These are phyloP conservation scores for Atrichornis clamosus DNA, from an alignment of 2,113 vertebrate genomes.

Conservation along the genomic window DNA sequence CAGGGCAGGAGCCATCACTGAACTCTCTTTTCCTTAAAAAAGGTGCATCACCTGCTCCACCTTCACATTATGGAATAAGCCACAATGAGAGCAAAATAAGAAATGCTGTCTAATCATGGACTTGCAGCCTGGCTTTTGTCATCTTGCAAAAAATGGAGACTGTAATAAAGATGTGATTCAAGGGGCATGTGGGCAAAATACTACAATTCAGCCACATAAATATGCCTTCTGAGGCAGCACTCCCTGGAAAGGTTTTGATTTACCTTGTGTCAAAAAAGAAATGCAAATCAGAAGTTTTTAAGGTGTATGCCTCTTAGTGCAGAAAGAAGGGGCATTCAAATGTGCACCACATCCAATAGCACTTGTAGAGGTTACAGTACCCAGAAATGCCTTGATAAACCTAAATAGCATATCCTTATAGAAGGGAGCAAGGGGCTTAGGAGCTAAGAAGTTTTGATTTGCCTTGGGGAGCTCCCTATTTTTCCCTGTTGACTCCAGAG, in stretches of 20 bases:
- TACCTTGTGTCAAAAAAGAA: neutral
- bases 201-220: neutral
- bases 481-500: neutral
- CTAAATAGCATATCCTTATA: neutral
- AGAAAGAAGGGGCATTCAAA: neutral
- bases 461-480: neutral
- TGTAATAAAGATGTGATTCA: neutral
- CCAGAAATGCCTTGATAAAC: neutral
- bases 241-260: neutral
- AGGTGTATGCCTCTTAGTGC: neutral
- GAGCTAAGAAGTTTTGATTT: neutral
- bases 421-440: neutral
- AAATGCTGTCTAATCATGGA: neutral
- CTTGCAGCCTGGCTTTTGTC: neutral
- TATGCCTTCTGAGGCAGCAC: neutral
- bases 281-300: neutral
- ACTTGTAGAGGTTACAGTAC: neutral
- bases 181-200: neutral
- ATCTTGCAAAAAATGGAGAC: neutral
- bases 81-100: neutral
- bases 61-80: neutral
- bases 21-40: slow-evolving; percentile 12
- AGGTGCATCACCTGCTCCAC: neutral
- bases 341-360: neutral
- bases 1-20: neutral